Conservation (phyloP, 2,113 vertebrate genomes). For the Geococcyx californianus region DNA sequence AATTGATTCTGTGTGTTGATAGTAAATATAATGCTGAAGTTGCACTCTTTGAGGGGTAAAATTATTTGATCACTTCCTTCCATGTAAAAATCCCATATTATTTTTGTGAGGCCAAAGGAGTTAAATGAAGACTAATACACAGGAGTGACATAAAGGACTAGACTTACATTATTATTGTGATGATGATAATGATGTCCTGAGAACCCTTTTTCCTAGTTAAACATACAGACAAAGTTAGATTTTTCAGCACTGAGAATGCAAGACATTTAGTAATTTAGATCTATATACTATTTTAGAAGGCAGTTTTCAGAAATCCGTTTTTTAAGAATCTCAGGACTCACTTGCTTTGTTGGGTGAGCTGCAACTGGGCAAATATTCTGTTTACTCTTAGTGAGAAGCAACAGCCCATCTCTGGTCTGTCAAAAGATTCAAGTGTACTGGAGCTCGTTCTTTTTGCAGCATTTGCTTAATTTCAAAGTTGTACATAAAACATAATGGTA, state of each 20-base stretch:
- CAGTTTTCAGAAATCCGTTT: background rate
- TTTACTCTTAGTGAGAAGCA: background rate
- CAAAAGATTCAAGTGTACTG: background rate
- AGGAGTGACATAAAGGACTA: background rate
- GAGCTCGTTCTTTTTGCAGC: background rate
- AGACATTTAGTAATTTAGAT: background rate
- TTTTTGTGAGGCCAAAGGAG: background rate
- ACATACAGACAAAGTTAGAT: background rate
- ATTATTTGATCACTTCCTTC: background rate
- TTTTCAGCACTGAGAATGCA: background rate
- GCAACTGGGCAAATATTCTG: background rate
- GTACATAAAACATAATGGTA: background rate
- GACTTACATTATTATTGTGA: too few relatives aligned
- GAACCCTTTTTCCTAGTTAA: background rate
- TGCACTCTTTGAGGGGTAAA: background rate
- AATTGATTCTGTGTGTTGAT: background rate
- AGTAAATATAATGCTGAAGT: background rate
- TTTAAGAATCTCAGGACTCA: background rate
- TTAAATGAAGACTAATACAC: background rate
- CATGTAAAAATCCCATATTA: background rate
- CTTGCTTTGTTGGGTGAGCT: background rate
- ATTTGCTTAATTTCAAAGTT: background rate
- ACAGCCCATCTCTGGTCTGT: background rate
- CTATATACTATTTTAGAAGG: background rate
- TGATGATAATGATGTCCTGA: background rate